These are phyloP conservation scores for Drosophila busckii DNA, from an alignment of 1,140 invertebrate genomes.

Conservation along the genomic window DNA sequence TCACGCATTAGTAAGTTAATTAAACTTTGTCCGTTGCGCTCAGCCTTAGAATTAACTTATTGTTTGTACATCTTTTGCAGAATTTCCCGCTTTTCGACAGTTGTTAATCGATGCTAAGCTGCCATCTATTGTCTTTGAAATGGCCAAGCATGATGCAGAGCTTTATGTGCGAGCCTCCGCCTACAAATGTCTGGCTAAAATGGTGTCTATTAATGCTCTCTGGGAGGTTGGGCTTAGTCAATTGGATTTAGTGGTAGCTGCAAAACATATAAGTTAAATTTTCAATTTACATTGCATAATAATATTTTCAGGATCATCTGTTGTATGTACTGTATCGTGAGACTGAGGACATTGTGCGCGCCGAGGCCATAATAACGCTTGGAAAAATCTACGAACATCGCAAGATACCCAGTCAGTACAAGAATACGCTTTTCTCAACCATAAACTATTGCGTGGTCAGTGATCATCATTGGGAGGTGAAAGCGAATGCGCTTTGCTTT, in stretches of 20 bases:
- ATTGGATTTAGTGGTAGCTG: conserved; percentile 83
- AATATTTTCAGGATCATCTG: conserved; percentile 82
- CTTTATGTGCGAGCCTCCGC: conserved; percentile 87
- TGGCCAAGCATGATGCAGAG: conserved; percentile 84
- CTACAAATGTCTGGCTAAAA: conserved; percentile 83
- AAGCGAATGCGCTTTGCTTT: conserved; percentile 84
- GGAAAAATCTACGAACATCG: conserved; percentile 84
- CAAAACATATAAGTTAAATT: conserved; percentile 1
- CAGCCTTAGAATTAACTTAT: no score
- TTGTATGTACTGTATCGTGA: conserved; percentile 83
- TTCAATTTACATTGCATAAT: background rate
- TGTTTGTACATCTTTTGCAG: conserved; percentile 75
- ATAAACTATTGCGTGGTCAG: conserved; percentile 83
- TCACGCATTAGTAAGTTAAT: conserved; percentile 83
- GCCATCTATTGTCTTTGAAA: conserved; percentile 82
- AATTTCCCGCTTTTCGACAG: conserved; percentile 88
- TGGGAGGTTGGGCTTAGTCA: conserved; percentile 83
- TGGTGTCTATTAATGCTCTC: conserved; percentile 82
- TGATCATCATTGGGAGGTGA: conserved; percentile 90
- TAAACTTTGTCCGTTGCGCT: conserved; percentile 38
- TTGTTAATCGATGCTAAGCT: conserved; percentile 84
- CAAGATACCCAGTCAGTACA: conserved; percentile 80
- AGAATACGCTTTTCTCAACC: conserved; percentile 80
- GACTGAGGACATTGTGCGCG: conserved; percentile 86
- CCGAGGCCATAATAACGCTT: conserved; percentile 84